Percentiles rank a stretch among this genome's conserved stretches.
These are phyloP conservation scores for Trichonephila clavata DNA, from an alignment of 1,140 invertebrate genomes.

Conservation along the genomic window DNA sequence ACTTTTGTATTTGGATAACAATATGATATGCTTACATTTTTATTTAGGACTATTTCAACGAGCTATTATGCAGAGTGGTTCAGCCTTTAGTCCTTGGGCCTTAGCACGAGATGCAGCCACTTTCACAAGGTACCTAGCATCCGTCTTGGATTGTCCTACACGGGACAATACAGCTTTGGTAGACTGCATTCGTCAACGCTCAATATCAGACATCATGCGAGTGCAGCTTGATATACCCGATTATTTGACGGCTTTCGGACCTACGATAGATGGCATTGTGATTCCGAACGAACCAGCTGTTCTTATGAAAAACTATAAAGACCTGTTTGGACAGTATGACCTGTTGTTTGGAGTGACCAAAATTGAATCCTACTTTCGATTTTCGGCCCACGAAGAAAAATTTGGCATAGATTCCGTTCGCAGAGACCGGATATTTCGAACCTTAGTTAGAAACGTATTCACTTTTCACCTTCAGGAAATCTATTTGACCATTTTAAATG, in stretches of 20 bases:
- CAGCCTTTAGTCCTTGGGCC: slow-evolving; percentile 81
- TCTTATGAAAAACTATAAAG: slow-evolving; percentile 77
- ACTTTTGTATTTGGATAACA: no score
- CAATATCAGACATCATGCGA: slow-evolving; percentile 83
- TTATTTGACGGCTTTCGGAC: slow-evolving; percentile 93
- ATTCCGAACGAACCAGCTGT: slow-evolving; percentile 81
- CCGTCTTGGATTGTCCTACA: slow-evolving; percentile 89
- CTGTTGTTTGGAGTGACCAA: slow-evolving; percentile 96
- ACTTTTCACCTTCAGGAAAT: slow-evolving; percentile 86
- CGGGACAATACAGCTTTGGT: slow-evolving; percentile 87
- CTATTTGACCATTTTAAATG: slow-evolving; percentile 97
- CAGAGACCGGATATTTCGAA: slow-evolving; percentile 94
- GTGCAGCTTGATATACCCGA: slow-evolving; percentile 88
- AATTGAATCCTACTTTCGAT: slow-evolving; percentile 91
- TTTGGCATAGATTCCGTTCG: slow-evolving; percentile 95
- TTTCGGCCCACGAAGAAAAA: slow-evolving; percentile 92
- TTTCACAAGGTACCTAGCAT: slow-evolving; percentile 92
- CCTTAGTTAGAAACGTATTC: slow-evolving; percentile 88
- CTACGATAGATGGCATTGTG: slow-evolving; percentile 90
- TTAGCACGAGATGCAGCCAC: slow-evolving; percentile 83
- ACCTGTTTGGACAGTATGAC: slow-evolving; percentile 85
- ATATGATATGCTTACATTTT: not conserved
- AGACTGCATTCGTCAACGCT: slow-evolving; percentile 89
- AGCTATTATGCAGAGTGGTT: slow-evolving; percentile 80
- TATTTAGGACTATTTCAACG: slow-evolving; percentile 79